phyloP scores from a whole-genome alignment of 37 sponge, comb jelly and placozoan species.

The Dysidea cf. avara region DNA sequence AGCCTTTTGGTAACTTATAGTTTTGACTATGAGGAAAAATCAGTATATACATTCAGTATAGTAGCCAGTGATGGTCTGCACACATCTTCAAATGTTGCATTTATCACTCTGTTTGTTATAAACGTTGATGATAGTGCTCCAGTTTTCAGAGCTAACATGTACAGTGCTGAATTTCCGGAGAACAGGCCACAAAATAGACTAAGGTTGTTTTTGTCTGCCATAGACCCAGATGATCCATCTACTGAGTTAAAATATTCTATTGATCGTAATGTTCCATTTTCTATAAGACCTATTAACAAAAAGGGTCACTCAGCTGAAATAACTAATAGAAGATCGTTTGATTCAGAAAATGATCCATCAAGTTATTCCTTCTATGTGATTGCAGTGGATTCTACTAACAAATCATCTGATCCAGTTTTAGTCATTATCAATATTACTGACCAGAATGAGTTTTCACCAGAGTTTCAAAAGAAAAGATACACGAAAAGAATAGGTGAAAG shows the following conservation, averaged over 20 bases:
- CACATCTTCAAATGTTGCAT: constrained; percentile 13
- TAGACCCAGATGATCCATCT: constrained; percentile 26
- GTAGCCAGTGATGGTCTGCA: constrained; percentile 24
- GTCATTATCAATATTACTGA: constrained; percentile 31
- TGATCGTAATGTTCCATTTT: constrained; percentile 16
- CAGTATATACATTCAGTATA: not conserved
- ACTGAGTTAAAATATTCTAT: constrained; percentile 12
- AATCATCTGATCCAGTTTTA: constrained; percentile 1
- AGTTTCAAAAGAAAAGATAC: constrained; percentile 26
- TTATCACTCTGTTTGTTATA: constrained; percentile 7
- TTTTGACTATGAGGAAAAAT: constrained; percentile 46
- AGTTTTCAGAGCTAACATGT: constrained; percentile 15
- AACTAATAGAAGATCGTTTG: constrained; percentile 39
- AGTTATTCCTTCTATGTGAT: constrained; percentile 34
- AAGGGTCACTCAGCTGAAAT: constrained; percentile 5
- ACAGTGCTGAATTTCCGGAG: constrained; percentile 29
- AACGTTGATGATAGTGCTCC: constrained; percentile 57
- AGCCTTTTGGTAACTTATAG: constrained; percentile 2
- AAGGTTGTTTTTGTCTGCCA: constrained; percentile 17
- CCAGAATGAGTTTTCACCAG: constrained; percentile 52
- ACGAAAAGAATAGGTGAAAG: constrained; percentile 5
- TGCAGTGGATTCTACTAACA: constrained; percentile 14
- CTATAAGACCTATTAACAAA: constrained; percentile 1
- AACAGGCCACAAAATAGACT: constrained; percentile 22
- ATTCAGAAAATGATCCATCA: constrained; percentile 44